Conservation (phyloP, 2,888 invertebrate genomes). For the Danaus chrysippus region DNA sequence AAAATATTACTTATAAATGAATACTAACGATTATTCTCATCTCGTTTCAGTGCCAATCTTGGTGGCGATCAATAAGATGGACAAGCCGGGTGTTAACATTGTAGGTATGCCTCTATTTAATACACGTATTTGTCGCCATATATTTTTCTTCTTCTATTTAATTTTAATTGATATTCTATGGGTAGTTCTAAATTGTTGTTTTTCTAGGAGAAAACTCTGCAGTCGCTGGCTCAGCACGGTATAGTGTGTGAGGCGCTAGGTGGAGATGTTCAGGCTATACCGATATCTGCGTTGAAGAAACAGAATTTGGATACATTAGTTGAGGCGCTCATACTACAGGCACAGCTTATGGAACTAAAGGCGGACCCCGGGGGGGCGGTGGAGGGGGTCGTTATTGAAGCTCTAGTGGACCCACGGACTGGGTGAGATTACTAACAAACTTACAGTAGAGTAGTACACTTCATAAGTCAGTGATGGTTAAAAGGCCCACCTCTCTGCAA, state of each 20-base stretch:
- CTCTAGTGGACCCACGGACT: constrained; percentile 69
- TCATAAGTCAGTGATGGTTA: too few species aligned
- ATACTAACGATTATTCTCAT: not conserved
- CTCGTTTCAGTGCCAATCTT: constrained; percentile 90
- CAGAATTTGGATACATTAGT: constrained; percentile 87
- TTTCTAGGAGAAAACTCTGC: constrained; percentile 84
- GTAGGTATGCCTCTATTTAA: constrained; percentile 81
- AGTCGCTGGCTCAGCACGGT: constrained; percentile 86
- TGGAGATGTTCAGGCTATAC: constrained; percentile 94
- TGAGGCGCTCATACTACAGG: constrained; percentile 90
- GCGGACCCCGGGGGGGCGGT: constrained; percentile 91
- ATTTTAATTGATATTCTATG: not conserved
- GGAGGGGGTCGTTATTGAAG: constrained; percentile 95
- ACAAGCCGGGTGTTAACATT: constrained; percentile 93
- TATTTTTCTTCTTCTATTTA: not conserved
- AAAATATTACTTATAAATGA: too few species aligned
- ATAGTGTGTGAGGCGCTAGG: constrained; percentile 92
- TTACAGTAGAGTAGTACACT: too few species aligned
- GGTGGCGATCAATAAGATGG: constrained; percentile 99
- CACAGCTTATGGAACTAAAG: constrained; percentile 91
- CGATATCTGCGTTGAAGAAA: constrained; percentile 93
- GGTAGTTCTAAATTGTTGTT: not conserved
- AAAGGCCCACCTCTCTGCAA: too few species aligned
- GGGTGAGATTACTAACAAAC: constrained; percentile 49
- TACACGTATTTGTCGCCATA: not conserved